phyloP scores from a whole-genome alignment of 2,113 vertebrate species.

The Hirundichthys speculiger region DNA sequence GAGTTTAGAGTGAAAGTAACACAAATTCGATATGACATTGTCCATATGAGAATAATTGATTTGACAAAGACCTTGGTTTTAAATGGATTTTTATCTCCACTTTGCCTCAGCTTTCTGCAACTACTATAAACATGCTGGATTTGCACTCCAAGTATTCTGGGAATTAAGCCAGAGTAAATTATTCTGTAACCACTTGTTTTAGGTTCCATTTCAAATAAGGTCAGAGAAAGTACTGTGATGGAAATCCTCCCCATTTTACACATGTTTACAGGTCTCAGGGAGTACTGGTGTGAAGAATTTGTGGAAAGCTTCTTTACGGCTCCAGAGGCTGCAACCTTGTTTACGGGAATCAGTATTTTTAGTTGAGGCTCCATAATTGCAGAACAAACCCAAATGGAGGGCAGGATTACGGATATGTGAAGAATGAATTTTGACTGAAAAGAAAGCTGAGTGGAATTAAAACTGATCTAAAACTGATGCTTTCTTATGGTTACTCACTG shows the following conservation, averaged over 20 bases:
- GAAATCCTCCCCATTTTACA: background rate
- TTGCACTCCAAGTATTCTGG: slow-evolving; percentile 6
- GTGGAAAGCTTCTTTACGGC: background rate
- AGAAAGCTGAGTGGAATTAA: background rate
- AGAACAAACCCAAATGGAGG: background rate
- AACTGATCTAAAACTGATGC: background rate
- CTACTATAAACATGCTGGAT: slow-evolving; percentile 24
- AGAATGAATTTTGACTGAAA: background rate
- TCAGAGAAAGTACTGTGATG: background rate
- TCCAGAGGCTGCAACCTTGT: background rate
- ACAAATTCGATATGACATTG: slow-evolving; percentile 39
- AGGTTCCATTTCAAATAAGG: slow-evolving; percentile 1
- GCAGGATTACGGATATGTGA: background rate
- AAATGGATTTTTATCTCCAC: background rate
- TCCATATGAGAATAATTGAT: slow-evolving; percentile 12
- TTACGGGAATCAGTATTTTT: no score
- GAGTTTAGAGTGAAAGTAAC: slow-evolving; percentile 28
- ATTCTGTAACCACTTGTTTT: slow-evolving; percentile 1
- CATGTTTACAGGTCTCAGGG: background rate
- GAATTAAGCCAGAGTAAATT: slow-evolving; percentile 11
- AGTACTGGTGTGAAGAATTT: background rate
- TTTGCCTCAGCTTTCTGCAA: slow-evolving; percentile 10
- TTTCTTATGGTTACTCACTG: no score
- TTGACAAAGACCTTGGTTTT: background rate
- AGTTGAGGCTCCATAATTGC: background rate